phyloP scores from a whole-genome alignment of 2,888 invertebrate genomes.

The Sinhomidia bicolor region DNA sequence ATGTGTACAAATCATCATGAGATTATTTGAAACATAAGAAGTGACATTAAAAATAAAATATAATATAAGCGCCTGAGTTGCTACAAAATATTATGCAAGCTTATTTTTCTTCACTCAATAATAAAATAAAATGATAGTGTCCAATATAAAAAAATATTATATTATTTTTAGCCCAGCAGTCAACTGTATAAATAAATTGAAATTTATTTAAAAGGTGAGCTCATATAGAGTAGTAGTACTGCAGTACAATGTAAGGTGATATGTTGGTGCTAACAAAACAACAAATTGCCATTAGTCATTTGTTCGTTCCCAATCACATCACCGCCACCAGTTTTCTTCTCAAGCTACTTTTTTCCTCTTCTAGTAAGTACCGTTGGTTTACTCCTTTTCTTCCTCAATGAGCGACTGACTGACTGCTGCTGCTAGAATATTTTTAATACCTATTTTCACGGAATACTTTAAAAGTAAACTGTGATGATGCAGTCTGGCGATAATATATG shows the following conservation, averaged over 20 bases:
- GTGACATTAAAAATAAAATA: neutral
- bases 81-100: no score
- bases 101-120: no score
- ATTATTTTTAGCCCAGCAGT: constrained; percentile 3
- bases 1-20: neutral
- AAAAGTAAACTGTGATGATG: neutral
- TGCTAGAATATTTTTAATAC: neutral
- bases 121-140: no score
- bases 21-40: no score
- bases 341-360: neutral
- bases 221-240: neutral
- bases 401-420: no score
- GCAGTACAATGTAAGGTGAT: no score
- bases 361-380: constrained; percentile 51
- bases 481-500: neutral
- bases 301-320: neutral
- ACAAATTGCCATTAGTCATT: constrained; percentile 23
- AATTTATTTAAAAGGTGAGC: neutral
- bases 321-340: neutral
- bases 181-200: no score
- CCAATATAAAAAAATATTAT: no score
- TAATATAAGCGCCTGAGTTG: neutral
- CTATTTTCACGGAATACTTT: constrained; percentile 6
- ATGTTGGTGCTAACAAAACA: constrained; percentile 2
- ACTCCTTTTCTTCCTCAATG: constrained; percentile 21